phyloP scores from a whole-genome alignment of 2,888 invertebrate genomes.

The Tetanocera ferruginea region DNA sequence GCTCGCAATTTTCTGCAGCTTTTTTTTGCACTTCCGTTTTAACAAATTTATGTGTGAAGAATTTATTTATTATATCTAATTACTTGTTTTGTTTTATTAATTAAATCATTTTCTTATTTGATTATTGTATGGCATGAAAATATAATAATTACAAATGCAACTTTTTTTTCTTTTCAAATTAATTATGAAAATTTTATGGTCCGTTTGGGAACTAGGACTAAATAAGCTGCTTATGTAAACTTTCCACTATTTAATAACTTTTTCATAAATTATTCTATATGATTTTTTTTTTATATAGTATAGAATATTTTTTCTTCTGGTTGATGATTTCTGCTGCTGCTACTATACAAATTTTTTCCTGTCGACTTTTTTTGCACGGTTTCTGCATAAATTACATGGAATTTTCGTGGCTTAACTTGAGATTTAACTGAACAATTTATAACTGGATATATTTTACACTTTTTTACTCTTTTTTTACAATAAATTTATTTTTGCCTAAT shows the following conservation, averaged over 20 bases:
- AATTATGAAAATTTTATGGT: background rate
- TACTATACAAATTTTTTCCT: conserved; percentile 25
- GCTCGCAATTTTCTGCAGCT: conserved; percentile 16
- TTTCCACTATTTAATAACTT: conserved; percentile 25
- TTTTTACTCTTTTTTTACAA: conserved; percentile 50
- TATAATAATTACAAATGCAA: background rate
- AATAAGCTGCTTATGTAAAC: background rate
- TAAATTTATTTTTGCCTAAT: conserved; percentile 40
- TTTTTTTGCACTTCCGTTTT: conserved; percentile 13
- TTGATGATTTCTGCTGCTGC: background rate
- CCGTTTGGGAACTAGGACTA: background rate
- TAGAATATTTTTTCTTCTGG: conserved; percentile 23
- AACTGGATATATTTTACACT: conserved; percentile 54
- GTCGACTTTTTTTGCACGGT: background rate
- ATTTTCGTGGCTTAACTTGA: background rate
- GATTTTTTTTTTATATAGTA: conserved; percentile 23
- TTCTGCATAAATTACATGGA: background rate
- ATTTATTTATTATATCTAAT: background rate
- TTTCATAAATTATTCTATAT: conserved; percentile 9
- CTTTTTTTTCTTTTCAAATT: background rate
- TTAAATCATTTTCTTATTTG: conserved; percentile 17
- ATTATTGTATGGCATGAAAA: background rate
- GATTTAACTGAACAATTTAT: background rate
- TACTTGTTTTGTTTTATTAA: background rate
- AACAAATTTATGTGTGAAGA: background rate